These are phyloP conservation scores for Eristalis intricaria DNA, from an alignment of 2,888 invertebrate species.

Conservation along the genomic window DNA sequence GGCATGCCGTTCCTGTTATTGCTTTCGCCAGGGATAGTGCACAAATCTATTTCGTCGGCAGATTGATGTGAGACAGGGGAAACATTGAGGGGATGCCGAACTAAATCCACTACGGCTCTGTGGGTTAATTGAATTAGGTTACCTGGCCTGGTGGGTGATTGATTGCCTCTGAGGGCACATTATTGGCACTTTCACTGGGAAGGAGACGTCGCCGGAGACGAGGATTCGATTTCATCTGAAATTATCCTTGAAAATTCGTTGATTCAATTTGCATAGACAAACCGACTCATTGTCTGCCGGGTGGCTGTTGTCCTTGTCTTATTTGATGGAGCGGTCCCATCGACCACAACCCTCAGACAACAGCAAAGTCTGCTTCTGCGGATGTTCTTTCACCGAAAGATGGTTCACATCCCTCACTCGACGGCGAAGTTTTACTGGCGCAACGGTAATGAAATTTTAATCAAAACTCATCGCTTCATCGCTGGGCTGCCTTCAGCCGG, in stretches of 20 bases:
- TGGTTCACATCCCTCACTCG: no score
- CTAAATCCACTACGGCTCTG: constrained; percentile 38
- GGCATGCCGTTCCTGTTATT: constrained; percentile 23
- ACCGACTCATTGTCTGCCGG: constrained; percentile 26
- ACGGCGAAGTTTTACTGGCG: constrained; percentile 46
- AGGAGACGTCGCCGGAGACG: neutral
- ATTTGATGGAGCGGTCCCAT: constrained; percentile 32
- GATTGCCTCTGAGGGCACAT: constrained; percentile 56
- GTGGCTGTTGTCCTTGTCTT: constrained; percentile 30
- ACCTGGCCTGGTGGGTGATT: constrained; percentile 63
- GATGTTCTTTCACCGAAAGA: neutral
- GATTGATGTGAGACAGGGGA: constrained; percentile 50
- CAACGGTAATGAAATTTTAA: constrained; percentile 62
- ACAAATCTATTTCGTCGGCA: constrained; percentile 38
- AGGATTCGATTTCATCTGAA: constrained; percentile 59
- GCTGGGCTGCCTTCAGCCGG: neutral
- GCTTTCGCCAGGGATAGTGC: constrained; percentile 23
- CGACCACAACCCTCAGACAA: neutral
- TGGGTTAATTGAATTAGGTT: constrained; percentile 69
- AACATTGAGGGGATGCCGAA: constrained; percentile 20
- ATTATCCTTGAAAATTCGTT: constrained; percentile 63
- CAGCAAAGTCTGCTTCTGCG: neutral
- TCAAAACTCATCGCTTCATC: constrained; percentile 40
- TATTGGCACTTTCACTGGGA: constrained; percentile 55
- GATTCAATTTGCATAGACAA: constrained; percentile 63